Percentiles rank a stretch among this genome's conserved stretches.
These are phyloP conservation scores for Phymatocera aterrima DNA, from an alignment of 2,888 invertebrate genomes.

Conservation along the genomic window DNA sequence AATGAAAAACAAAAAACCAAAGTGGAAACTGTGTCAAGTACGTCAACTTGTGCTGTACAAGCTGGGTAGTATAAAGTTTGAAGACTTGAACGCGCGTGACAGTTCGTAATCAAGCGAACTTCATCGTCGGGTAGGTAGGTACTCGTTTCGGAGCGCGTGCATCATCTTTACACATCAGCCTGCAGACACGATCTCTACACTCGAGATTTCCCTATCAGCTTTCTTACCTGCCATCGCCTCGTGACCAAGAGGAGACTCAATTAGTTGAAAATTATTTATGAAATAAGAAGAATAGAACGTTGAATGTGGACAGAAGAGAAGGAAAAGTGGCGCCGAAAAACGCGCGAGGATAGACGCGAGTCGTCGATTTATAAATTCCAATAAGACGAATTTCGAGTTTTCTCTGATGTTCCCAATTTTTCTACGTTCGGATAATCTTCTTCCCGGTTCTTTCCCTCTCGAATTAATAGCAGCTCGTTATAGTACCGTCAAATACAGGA, in stretches of 20 bases:
- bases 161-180: neutral
- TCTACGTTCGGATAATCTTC: too few species aligned
- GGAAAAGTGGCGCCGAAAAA: neutral
- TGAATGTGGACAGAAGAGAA: too few species aligned
- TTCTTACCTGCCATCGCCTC: neutral
- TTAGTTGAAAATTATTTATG: neutral
- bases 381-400: too few species aligned
- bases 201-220: neutral
- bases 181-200: neutral
- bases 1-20: too few species aligned
- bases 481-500: too few species aligned
- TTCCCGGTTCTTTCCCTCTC: too few species aligned
- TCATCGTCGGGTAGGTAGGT: neutral
- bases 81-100: constrained; percentile 14
- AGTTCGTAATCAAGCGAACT: constrained; percentile 18
- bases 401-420: too few species aligned
- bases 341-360: neutral
- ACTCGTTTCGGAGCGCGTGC: too few species aligned
- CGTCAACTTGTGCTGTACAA: too few species aligned
- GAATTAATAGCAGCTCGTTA: too few species aligned
- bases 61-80: too few species aligned
- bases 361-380: too few species aligned
- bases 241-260: neutral
- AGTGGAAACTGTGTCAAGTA: constrained; percentile 10
- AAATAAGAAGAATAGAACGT: neutral